Evolutionary conservation across 1,140 invertebrate species (phyloP), one percentile per base, ranked within the genome.

Genomic region (Drosophila parabipectinata): DNA sequence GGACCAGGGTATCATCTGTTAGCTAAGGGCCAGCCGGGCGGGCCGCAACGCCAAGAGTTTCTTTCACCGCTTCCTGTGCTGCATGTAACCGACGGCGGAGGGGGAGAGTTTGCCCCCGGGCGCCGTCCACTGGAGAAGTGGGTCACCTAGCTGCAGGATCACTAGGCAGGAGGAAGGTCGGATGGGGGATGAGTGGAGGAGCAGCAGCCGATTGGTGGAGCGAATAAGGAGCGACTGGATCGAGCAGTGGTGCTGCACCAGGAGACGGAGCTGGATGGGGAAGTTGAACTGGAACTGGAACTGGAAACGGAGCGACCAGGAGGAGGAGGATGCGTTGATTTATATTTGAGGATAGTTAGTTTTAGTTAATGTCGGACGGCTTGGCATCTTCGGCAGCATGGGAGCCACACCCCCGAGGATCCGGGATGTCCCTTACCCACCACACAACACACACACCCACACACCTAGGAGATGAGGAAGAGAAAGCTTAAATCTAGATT

Each of bases 1-100:
- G 72, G 91, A 92, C 59, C 91, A 92, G 79, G 91, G 91, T 78
- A 92, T 92, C 71, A 92, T 92, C 73, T 92, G 91, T 91, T 92
- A 92, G 91, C 91, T 92, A 92, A 92, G 83, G 90, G 90, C 83
- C 85, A 85, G 64, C 53, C 84, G 90, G 77, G 90, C 74, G 73
- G 82, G 90, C 56, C 88, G 90, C 76, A 91, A 91, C 90, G 90
- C 90, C 90, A 91, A 91, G 85, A 91, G 90, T 90, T 91, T 91
- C 80, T 91, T 91, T 89, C 87, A 91, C 77, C 90, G 90, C 77
- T 91, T 91, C 60, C 81, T 91, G 24, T 91, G 90, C 75, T 91
- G 90, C 73, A 91, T 91, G 90, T 91, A 91, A 77, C 90, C 68
- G 66, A 14, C 53, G 56, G 50, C 39, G 50, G 24, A 37, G 57